Conservation (phyloP, 1,140 invertebrate species). For the Tachypleus tridentatus region DNA sequence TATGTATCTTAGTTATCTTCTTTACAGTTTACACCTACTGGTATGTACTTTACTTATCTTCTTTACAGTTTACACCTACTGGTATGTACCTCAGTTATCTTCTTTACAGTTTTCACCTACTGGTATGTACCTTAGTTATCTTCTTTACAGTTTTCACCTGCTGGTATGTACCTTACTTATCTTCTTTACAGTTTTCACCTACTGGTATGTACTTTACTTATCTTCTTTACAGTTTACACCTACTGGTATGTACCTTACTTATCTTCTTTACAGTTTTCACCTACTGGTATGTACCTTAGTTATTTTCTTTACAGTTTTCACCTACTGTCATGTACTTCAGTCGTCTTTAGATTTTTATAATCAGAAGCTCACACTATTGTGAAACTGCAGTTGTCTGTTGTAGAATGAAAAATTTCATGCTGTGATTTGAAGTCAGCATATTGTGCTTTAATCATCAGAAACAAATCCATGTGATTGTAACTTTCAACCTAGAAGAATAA, state of each 20-base stretch:
- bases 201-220: constrained; percentile 32
- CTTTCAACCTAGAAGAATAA: no score
- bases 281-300: not conserved
- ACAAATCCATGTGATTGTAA: no score
- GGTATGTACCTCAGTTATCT: constrained; percentile 23
- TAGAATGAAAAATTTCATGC: no score
- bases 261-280: not conserved
- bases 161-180: not conserved
- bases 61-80: not conserved
- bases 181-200: not conserved
- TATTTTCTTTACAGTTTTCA: constrained; percentile 74
- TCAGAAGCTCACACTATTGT: no score
- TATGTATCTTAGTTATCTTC: constrained; percentile 41
- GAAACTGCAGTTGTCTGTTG: no score
- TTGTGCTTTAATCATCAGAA: no score
- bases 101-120: constrained; percentile 84
- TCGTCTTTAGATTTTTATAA: no score
- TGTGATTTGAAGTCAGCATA: no score
- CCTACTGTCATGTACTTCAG: constrained; percentile 59
- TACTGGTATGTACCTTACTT: constrained; percentile 48
- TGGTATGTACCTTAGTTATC: constrained; percentile 44
- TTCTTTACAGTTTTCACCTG: not conserved
- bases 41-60: constrained; percentile 32
- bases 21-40: constrained; percentile 85
- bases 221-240: constrained; percentile 78